Conservation (phyloP, 1,140 invertebrate species). For the Drosophila nigrodunni region DNA sequence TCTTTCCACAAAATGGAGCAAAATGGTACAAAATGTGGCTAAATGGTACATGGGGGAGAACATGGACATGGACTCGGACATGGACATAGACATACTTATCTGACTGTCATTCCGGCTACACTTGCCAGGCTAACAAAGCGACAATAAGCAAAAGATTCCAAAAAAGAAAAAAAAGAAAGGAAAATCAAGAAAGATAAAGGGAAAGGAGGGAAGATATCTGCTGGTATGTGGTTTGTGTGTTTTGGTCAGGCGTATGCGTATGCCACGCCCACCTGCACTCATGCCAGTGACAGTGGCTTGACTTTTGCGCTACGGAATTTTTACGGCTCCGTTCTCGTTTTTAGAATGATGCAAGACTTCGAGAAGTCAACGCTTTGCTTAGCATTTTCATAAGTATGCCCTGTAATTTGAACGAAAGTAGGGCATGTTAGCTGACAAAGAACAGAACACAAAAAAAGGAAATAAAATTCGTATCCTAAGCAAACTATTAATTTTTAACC, state of each 20-base stretch:
- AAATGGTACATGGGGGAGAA: not conserved
- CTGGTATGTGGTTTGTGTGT: not conserved
- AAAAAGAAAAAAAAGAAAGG: too few relatives aligned
- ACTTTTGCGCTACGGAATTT: constrained; percentile 66
- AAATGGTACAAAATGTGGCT: not conserved
- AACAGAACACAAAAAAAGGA: too few relatives aligned
- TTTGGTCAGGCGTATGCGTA: not conserved
- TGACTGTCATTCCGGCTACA: constrained; percentile 21
- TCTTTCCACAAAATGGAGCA: not conserved
- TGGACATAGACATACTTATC: constrained; percentile 35
- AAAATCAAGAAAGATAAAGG: not conserved
- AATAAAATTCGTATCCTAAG: too few relatives aligned
- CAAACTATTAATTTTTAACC: too few relatives aligned
- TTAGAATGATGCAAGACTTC: constrained; percentile 45
- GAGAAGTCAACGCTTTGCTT: constrained; percentile 48
- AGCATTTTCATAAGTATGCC: constrained; percentile 39
- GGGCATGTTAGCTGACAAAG: not conserved
- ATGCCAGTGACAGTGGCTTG: constrained; percentile 13
- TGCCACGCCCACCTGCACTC: constrained; percentile 19
- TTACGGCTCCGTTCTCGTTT: constrained; percentile 65
- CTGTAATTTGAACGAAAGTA: not conserved
- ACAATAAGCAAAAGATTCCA: constrained; percentile 44
- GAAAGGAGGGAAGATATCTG: not conserved
- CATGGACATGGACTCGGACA: constrained; percentile 1
- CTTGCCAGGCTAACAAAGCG: constrained; percentile 12